Evolutionary conservation across 2,797 vertebrate genomes (phyloP).

Genomic region (Cryptoprocta ferox): DNA sequence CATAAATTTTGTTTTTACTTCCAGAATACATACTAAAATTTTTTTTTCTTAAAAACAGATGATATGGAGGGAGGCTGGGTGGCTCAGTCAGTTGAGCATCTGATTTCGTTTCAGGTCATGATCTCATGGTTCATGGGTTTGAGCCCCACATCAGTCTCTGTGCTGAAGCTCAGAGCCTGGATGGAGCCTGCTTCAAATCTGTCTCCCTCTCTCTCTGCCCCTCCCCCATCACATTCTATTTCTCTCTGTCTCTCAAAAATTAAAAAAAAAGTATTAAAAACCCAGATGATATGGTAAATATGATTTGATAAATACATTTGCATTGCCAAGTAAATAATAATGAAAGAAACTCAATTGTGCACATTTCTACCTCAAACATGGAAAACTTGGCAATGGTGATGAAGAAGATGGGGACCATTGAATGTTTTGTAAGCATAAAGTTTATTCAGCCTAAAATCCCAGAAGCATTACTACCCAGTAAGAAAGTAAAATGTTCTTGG

Average conservation of each 20-base stretch:
- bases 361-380: neutral
- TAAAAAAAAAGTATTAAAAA: neutral
- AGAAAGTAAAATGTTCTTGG: neutral
- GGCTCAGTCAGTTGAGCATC: no score
- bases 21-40: neutral
- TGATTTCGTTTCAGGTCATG: no score
- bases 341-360: neutral
- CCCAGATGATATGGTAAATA: neutral
- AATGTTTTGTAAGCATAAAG: neutral
- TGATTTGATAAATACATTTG: neutral
- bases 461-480: neutral
- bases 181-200: no score
- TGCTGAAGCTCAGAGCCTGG: no score
- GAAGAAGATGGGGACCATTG: neutral
- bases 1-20: neutral
- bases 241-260: no score
- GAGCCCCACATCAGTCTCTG: no score
- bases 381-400: neutral
- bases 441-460: neutral
- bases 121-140: no score
- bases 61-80: neutral
- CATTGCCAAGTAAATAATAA: neutral
- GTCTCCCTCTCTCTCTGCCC: no score
- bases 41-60: neutral
- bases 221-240: no score